phyloP scores from a whole-genome alignment of 2,888 invertebrate genomes.

The Lepidochitona cinerea region DNA sequence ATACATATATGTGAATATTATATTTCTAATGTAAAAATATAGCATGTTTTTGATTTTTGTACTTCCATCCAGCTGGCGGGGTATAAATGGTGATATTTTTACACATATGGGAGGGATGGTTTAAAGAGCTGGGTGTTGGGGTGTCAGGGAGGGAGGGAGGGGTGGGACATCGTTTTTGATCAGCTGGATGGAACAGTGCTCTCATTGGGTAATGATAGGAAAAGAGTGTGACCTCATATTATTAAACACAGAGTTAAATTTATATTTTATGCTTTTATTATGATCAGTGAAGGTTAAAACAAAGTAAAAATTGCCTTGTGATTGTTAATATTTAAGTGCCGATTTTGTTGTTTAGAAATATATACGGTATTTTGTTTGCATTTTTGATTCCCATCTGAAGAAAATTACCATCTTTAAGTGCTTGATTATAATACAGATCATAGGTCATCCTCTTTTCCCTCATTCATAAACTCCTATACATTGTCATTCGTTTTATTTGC shows the following conservation, averaged over 20 bases:
- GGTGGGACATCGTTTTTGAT: neutral
- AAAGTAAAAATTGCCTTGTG: too few relatives aligned
- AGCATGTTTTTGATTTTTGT: neutral
- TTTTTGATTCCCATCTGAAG: neutral
- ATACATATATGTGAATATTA: too few relatives aligned
- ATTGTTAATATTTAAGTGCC: too few relatives aligned
- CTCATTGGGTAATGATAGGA: neutral
- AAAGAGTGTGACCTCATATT: neutral
- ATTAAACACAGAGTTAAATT: too few relatives aligned
- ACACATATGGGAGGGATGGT: neutral
- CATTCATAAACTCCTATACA: neutral
- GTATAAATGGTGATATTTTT: neutral
- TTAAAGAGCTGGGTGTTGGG: neutral
- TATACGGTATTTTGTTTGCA: too few relatives aligned
- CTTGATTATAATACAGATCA: neutral
- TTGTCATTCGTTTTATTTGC: neutral
- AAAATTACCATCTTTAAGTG: neutral
- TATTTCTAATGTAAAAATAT: too few relatives aligned
- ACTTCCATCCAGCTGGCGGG: neutral
- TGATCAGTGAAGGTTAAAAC: too few relatives aligned
- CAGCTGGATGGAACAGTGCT: neutral
- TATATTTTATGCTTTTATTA: too few relatives aligned
- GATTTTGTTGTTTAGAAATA: too few relatives aligned
- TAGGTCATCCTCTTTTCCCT: slow-evolving; percentile 4
- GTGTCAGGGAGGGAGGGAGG: neutral